Percentiles rank a stretch among this genome's conserved stretches.
Evolutionary conservation across 2,888 invertebrate genomes (phyloP).

Genomic region (Epirrita christyi): DNA sequence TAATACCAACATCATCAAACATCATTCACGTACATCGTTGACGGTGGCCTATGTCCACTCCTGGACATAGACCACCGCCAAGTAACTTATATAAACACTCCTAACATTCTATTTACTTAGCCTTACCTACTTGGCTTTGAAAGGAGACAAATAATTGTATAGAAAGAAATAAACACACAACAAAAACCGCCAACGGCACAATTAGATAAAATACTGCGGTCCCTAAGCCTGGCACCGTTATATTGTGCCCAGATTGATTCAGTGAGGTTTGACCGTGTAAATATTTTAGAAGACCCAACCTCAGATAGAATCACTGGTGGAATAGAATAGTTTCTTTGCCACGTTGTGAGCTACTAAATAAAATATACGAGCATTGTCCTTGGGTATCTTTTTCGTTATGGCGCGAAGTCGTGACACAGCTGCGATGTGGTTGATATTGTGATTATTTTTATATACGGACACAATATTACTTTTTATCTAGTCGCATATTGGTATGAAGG

Average conservation of each 20-base stretch:
- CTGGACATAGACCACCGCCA: too few relatives aligned
- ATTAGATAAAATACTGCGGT: conserved; percentile 63
- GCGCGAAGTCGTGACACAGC: conserved; percentile 28
- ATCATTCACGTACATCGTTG: too few relatives aligned
- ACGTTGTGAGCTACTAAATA: conserved; percentile 53
- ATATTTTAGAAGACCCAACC: conserved; percentile 58
- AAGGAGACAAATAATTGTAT: background rate
- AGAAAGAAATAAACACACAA: conserved; percentile 4
- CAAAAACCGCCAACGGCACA: conserved; percentile 44
- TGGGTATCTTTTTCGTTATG: conserved; percentile 17
- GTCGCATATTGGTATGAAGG: conserved; percentile 15
- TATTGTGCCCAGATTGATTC: conserved; percentile 61
- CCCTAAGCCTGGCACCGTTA: conserved; percentile 52
- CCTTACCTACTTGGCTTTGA: too few relatives aligned
- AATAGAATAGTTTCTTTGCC: conserved; percentile 51
- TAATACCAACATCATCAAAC: too few relatives aligned
- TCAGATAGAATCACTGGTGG: conserved; percentile 31
- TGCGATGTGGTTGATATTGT: conserved; percentile 24
- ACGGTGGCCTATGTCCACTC: too few relatives aligned
- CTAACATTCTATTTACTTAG: too few relatives aligned
- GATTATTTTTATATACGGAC: conserved; percentile 25
- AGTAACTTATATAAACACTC: too few relatives aligned
- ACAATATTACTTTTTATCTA: conserved; percentile 25
- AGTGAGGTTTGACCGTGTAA: conserved; percentile 57
- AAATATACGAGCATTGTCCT: conserved; percentile 56